Conservation (phyloP, 2,113 vertebrate genomes). For the Gasterosteus aculeatus region DNA sequence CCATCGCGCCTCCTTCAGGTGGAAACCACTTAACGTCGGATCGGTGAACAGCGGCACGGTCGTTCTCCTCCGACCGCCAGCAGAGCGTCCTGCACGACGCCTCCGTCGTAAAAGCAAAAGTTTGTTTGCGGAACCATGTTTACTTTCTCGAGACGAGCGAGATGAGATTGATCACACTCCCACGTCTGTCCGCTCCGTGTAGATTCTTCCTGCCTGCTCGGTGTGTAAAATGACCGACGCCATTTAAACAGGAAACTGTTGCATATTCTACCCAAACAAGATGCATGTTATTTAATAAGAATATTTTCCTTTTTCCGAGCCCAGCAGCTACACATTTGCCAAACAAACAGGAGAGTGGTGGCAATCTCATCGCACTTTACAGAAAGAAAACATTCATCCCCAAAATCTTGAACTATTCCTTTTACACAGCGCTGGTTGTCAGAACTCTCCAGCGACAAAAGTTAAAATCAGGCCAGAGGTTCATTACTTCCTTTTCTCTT, state of each 20-base stretch:
- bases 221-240: not conserved
- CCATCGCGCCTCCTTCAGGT: not conserved
- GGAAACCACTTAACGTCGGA: conserved; percentile 27
- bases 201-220: not conserved
- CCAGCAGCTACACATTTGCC: not conserved
- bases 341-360: not conserved
- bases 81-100: not conserved
- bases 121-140: not conserved
- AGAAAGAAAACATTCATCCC: not conserved
- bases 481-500: conserved; percentile 47
- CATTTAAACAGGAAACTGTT: not conserved
- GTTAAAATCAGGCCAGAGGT: conserved; percentile 20
- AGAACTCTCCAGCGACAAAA: conserved; percentile 16
- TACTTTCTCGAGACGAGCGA: not conserved
- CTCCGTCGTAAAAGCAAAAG: not conserved
- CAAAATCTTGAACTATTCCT: conserved; percentile 12
- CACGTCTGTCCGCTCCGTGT: not conserved
- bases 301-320: not conserved
- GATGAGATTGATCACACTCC: not conserved
- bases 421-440: conserved; percentile 28
- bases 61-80: conserved; percentile 22
- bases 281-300: not conserved
- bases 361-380: not conserved
- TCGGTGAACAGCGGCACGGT: conserved; percentile 35
- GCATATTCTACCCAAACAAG: not conserved